Evolutionary conservation across 2,797 vertebrate genomes (phyloP), one percentile per base, ranked within the genome.

Genomic region (Sebastiscus tertius): DNA sequence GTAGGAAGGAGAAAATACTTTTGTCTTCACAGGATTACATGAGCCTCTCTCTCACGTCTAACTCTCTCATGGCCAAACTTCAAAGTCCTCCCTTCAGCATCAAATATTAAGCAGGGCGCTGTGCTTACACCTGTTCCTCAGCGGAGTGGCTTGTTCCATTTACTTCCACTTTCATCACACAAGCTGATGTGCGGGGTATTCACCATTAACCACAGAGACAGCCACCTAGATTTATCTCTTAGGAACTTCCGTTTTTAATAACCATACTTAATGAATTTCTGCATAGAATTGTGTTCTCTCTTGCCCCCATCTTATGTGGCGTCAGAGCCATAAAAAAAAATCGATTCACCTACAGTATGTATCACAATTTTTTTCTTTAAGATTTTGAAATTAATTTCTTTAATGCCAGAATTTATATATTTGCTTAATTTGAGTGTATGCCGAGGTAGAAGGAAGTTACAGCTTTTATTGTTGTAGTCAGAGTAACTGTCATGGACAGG

Each of bases 41-140:
- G 55, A 66, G 72, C 75, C 66, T 63, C 8, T 71, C 55, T 36
- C 66, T 61, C 58, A 62, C 63, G 52, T 71, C 29, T 14, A 61
- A 75, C 56, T 81, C 87, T 78, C 77, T 73, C 72, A 49, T 62
- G 62, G 77, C 69, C 69, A 60, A 80, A 92, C 90, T 89, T 94
- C 91, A 94, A 93, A 95, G 89, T 83, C 73, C 52, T 75, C 79
- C 79, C 65, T 72, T 81, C 54, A 68, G 82, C 88, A 95, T 94
- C 74, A 93, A 95, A 94, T 93, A 94, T 94, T 92, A 88, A 94
- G 82, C 78, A 90, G 29, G 79, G 63, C 75, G 82, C 81, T 80
- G 85, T 56, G 87, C 81, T 66, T 88, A 93, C 93, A 94, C 92
- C 93, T 93, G 90, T 91, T 92, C 86, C 76, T 79, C 80, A 55